phyloP scores from a whole-genome alignment of 2,797 vertebrate genomes.

The Podarcis siculus region DNA sequence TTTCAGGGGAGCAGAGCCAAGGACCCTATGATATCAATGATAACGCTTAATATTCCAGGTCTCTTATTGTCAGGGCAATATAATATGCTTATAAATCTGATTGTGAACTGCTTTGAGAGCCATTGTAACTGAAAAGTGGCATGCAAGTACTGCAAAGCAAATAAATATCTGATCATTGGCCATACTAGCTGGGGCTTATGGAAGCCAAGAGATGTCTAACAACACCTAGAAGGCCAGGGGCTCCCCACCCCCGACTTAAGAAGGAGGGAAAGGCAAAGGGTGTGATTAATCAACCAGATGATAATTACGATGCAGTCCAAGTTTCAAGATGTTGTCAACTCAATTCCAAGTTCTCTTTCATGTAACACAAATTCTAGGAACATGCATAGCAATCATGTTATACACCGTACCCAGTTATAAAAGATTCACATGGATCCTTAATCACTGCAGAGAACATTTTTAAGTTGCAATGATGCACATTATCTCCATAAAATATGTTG shows the following conservation, averaged over 20 bases:
- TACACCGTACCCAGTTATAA: background rate
- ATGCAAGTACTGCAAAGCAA: background rate
- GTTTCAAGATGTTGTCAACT: background rate
- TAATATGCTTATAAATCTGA: no score
- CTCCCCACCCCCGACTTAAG: background rate
- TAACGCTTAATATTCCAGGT: background rate
- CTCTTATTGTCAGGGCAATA: background rate
- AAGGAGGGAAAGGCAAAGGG: background rate
- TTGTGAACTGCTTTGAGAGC: no score
- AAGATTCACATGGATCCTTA: background rate
- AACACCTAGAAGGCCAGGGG: background rate
- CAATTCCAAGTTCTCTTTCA: background rate
- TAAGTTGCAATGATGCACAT: background rate
- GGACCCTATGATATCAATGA: no score
- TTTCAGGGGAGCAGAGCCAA: no score
- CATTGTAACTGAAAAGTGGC: no score
- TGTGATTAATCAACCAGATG: no score
- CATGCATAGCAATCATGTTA: background rate
- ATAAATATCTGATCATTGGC: background rate
- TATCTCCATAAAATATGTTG: background rate
- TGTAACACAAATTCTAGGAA: background rate
- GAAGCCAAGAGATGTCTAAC: background rate
- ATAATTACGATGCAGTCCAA: background rate
- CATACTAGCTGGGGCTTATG: background rate
- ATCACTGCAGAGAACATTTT: background rate